phyloP scores from a whole-genome alignment of 1,140 invertebrate genomes.

The Drosophila sulfurigaster region DNA sequence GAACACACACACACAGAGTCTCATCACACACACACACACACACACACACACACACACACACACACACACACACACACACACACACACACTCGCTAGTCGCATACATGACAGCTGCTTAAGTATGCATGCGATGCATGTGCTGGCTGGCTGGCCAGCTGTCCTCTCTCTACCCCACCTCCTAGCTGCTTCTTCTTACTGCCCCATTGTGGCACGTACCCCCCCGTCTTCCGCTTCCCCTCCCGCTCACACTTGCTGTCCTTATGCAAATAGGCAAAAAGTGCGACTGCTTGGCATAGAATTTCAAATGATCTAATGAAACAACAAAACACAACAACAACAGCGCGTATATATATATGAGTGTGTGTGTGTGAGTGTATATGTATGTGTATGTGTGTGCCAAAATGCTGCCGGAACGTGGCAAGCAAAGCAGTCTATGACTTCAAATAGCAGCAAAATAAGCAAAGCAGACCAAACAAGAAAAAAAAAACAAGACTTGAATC shows the following conservation, averaged over 20 bases:
- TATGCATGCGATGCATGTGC: conserved; percentile 53
- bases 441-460: neutral
- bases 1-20: conserved; percentile 12
- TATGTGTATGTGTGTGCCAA: neutral
- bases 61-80: neutral
- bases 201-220: neutral
- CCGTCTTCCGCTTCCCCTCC: neutral
- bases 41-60: conserved; percentile 6
- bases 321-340: conserved; percentile 47
- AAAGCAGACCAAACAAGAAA: neutral
- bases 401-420: conserved; percentile 1
- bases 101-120: conserved; percentile 47
- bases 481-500: neutral
- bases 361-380: conserved; percentile 8
- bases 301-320: conserved; percentile 77
- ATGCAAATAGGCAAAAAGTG: conserved; percentile 68
- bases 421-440: neutral
- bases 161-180: neutral
- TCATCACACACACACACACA: neutral
- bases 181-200: neutral
- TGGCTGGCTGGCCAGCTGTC: neutral
- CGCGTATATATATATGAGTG: conserved; percentile 19
- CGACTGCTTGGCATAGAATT: conserved; percentile 74
- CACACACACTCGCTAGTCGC: conserved; percentile 1
- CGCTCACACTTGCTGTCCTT: conserved; percentile 19